These are phyloP conservation scores for Lepidocolaptes lacrymiger DNA, from an alignment of 2,797 vertebrate species.

Conservation along the genomic window DNA sequence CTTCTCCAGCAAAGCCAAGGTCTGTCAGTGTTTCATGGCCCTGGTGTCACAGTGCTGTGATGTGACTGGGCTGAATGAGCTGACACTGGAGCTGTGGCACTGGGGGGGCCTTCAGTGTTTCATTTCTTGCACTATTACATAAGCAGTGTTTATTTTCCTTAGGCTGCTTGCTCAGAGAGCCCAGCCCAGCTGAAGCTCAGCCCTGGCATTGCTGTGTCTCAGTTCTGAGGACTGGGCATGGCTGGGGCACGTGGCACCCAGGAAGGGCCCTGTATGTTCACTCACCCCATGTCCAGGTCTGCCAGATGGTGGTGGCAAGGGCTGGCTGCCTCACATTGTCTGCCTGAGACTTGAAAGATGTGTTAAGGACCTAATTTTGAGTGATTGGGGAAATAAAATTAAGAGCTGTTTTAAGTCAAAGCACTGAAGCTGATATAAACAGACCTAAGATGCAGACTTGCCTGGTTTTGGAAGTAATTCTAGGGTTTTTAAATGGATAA, in stretches of 20 bases:
- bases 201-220: not conserved
- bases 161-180: not conserved
- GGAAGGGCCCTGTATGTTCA: not conserved
- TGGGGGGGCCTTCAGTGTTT: not conserved
- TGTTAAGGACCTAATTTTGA: not conserved
- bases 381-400: not conserved
- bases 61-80: not conserved
- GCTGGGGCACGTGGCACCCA: not conserved
- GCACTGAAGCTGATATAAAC: not conserved
- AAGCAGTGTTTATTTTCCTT: not conserved
- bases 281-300: not conserved
- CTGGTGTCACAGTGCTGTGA: not conserved
- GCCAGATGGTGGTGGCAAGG: not conserved
- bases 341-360: not conserved
- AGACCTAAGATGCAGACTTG: not conserved
- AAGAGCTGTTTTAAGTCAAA: not conserved
- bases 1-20: not conserved
- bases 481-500: not conserved
- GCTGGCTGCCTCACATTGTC: not conserved
- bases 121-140: not conserved
- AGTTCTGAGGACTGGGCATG: not conserved
- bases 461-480: not conserved
- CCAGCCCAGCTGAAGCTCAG: not conserved
- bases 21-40: not conserved
- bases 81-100: not conserved